phyloP scores from a whole-genome alignment of 2,888 invertebrate genomes.

The Aleiodes leptofemur region DNA sequence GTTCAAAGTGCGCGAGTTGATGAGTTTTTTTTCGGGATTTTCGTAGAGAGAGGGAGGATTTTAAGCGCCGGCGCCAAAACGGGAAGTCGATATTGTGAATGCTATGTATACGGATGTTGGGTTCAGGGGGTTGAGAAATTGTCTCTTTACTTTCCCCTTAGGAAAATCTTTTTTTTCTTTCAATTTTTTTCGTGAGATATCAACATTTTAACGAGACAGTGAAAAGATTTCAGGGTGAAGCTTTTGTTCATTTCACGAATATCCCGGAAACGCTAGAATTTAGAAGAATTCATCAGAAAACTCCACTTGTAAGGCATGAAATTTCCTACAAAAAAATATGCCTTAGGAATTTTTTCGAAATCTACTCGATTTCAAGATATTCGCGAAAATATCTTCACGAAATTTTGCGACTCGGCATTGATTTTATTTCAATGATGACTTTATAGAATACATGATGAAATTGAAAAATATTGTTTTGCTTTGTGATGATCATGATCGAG shows the following conservation, averaged over 20 bases:
- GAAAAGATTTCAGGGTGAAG: too few relatives aligned
- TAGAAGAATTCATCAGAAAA: neutral
- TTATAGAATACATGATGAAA: too few relatives aligned
- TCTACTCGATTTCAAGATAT: too few relatives aligned
- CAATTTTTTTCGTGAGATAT: neutral
- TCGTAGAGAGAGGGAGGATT: conserved; percentile 31
- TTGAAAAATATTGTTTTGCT: too few relatives aligned
- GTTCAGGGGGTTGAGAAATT: conserved; percentile 9
- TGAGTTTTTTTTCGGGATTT: conserved; percentile 46
- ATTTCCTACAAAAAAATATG: too few relatives aligned
- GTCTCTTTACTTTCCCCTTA: neutral
- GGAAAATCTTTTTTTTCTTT: neutral
- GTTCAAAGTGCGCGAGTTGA: conserved; percentile 10
- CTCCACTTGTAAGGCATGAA: too few relatives aligned
- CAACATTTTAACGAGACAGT: neutral
- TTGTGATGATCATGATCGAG: too few relatives aligned
- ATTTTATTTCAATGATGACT: too few relatives aligned
- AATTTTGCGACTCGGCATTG: too few relatives aligned
- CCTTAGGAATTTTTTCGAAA: too few relatives aligned
- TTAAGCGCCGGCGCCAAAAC: conserved; percentile 70
- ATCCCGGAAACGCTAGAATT: neutral
- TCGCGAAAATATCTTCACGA: too few relatives aligned
- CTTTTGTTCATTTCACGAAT: neutral
- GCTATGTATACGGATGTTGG: conserved; percentile 48
- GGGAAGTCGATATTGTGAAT: conserved; percentile 67